Conservation (phyloP, 2,797 vertebrate species). For the Cyclura pinguis region DNA sequence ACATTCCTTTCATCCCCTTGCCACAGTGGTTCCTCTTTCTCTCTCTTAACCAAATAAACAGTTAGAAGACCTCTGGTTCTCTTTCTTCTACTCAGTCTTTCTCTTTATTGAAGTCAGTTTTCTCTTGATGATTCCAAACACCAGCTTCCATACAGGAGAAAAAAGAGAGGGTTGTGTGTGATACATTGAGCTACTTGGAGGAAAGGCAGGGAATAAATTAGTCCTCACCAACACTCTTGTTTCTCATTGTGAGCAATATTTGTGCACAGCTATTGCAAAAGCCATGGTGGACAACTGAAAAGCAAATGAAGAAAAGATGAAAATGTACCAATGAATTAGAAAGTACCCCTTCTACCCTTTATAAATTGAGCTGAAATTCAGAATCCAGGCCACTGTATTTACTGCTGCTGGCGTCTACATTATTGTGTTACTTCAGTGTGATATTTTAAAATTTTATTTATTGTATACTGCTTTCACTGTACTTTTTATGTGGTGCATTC, state of each 20-base stretch:
- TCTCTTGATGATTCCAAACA: not conserved
- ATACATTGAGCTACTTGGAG: no score
- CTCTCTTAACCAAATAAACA: no score
- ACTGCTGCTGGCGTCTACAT: not conserved
- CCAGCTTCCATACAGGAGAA: no score
- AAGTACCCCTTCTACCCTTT: not conserved
- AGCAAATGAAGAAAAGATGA: not conserved
- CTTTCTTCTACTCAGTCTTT: no score
- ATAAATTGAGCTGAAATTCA: not conserved
- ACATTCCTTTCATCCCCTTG: no score
- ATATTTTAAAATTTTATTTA: not conserved
- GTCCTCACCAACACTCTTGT: not conserved
- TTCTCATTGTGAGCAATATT: not conserved
- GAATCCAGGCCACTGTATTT: not conserved
- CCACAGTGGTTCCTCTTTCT: no score
- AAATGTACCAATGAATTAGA: not conserved
- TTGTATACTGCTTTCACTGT: not conserved
- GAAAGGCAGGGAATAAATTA: not conserved
- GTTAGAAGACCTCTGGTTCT: no score
- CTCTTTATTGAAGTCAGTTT: no score
- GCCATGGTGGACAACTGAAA: not conserved
- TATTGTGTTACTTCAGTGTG: not conserved
- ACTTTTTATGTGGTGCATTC: not conserved
- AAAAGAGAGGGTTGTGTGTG: no score
- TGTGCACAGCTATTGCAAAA: not conserved